A percentile compares a stretch with the other conserved stretches of the same genome.
Evolutionary conservation across 1,140 invertebrate species (phyloP).

Genomic region (Scaptomyza hsui): DNA sequence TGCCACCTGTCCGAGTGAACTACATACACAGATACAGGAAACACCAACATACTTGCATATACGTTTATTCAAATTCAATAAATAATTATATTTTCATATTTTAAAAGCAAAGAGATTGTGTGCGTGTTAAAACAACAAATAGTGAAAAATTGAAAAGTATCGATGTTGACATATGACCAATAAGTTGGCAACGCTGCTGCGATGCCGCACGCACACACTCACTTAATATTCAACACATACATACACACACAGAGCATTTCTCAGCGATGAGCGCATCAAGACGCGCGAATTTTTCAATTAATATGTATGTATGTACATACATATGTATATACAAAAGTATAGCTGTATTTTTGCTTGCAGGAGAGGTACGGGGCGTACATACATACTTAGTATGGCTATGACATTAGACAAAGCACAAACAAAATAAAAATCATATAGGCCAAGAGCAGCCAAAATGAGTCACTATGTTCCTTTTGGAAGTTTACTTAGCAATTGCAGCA

Average conservation of each 20-base stretch:
- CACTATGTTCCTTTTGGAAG: constrained; percentile 58
- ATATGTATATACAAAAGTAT: constrained; percentile 12
- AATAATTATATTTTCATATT: constrained; percentile 20
- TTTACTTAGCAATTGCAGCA: constrained; percentile 53
- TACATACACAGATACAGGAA: background rate
- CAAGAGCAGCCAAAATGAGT: constrained; percentile 73
- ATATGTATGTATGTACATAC: constrained; percentile 54
- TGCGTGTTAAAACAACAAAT: constrained; percentile 34
- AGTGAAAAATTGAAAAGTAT: constrained; percentile 54
- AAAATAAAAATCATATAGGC: constrained; percentile 48
- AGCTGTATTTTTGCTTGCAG: constrained; percentile 27
- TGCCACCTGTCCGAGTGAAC: constrained; percentile 48
- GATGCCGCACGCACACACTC: constrained; percentile 24
- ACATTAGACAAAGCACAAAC: constrained; percentile 44
- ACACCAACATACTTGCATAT: background rate
- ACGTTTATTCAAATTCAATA: constrained; percentile 21
- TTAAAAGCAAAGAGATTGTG: background rate
- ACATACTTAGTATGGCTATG: constrained; percentile 29
- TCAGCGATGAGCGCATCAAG: constrained; percentile 79
- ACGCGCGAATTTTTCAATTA: constrained; percentile 79
- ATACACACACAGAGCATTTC: constrained; percentile 50
- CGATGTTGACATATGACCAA: constrained; percentile 74
- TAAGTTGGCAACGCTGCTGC: constrained; percentile 72
- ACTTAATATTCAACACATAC: constrained; percentile 19
- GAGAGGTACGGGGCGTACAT: constrained; percentile 6